Conservation (phyloP, 2,797 vertebrate species). For the Phataginus tetradactyla region DNA sequence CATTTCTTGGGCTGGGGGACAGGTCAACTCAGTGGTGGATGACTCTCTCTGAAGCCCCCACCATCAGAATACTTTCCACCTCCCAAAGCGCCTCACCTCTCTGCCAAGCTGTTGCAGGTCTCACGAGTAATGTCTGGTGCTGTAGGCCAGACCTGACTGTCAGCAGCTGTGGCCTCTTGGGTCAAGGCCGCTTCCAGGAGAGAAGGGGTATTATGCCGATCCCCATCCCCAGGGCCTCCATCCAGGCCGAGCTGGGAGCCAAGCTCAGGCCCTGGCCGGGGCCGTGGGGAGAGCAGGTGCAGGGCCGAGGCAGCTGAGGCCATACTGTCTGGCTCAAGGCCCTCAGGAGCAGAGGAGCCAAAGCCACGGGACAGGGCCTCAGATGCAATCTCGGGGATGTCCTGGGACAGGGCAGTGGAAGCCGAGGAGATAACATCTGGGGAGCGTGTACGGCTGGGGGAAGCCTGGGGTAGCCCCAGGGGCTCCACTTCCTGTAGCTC, state of each 20-base stretch:
- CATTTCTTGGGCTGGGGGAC: constrained; percentile 91
- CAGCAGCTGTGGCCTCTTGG: constrained; percentile 91
- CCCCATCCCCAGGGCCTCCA: constrained; percentile 89
- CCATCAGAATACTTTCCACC: background rate
- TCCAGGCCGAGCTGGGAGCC: constrained; percentile 91
- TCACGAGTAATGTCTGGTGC: constrained; percentile 98
- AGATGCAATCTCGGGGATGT: constrained; percentile 97
- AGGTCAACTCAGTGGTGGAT: constrained; percentile 13
- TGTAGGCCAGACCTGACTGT: constrained; percentile 94
- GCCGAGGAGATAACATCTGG: constrained; percentile 99
- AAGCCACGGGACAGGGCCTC: constrained; percentile 92
- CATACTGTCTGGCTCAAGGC: constrained; percentile 94
- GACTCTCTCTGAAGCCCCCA: background rate
- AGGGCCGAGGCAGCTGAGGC: constrained; percentile 95
- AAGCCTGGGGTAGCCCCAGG: constrained; percentile 92
- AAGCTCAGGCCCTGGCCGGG: constrained; percentile 87
- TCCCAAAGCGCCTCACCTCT: constrained; percentile 88
- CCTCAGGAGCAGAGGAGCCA: constrained; percentile 77
- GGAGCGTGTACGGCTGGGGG: constrained; percentile 95
- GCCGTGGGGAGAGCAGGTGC: constrained; percentile 93
- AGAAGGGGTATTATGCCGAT: constrained; percentile 92
- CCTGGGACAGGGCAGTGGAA: constrained; percentile 97
- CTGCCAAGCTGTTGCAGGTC: constrained; percentile 94
- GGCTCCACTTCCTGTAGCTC: constrained; percentile 93
- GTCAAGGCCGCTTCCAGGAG: constrained; percentile 93